Percentiles rank a stretch among this genome's conserved stretches.
Conservation (phyloP, 2,888 invertebrate genomes). For the Tortrix viridana region DNA sequence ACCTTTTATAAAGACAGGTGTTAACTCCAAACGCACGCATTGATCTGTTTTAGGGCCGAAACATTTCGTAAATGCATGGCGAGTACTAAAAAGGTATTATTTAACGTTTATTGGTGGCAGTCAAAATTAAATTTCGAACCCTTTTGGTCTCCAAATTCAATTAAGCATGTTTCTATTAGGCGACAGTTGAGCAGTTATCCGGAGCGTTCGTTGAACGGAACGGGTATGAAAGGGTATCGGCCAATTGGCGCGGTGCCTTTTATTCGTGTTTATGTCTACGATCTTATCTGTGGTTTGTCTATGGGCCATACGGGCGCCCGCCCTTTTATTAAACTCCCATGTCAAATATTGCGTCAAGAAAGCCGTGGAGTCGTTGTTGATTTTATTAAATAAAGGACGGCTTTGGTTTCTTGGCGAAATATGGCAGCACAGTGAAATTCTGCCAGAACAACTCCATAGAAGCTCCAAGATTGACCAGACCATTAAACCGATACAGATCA, state of each 20-base stretch:
- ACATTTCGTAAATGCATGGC: slow-evolving; percentile 11
- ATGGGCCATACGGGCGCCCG: slow-evolving; percentile 70
- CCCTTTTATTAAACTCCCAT: slow-evolving; percentile 74
- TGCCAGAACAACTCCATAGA: no score
- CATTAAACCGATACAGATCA: no score
- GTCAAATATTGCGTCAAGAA: slow-evolving; percentile 52
- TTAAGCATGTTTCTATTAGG: slow-evolving; percentile 74
- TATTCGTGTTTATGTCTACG: slow-evolving; percentile 73
- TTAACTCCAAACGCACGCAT: slow-evolving; percentile 14
- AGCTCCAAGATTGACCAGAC: no score
- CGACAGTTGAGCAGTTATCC: slow-evolving; percentile 42
- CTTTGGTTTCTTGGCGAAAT: no score
- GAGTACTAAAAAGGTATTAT: background rate
- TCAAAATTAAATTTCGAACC: slow-evolving; percentile 60
- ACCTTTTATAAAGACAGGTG: slow-evolving; percentile 25
- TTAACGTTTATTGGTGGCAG: slow-evolving; percentile 4
- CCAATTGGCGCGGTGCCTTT: slow-evolving; percentile 64
- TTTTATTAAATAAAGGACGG: background rate
- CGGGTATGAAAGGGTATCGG: slow-evolving; percentile 71
- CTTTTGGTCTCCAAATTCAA: slow-evolving; percentile 70
- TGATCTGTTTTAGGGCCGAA: background rate
- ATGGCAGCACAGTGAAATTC: no score
- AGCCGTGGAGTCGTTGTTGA: slow-evolving; percentile 49
- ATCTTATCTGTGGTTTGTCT: slow-evolving; percentile 75
- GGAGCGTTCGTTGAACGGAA: slow-evolving; percentile 29